These are phyloP conservation scores for Galaxea fascicularis DNA, from an alignment of 92 coral and sea anemone species.

Conservation along the genomic window DNA sequence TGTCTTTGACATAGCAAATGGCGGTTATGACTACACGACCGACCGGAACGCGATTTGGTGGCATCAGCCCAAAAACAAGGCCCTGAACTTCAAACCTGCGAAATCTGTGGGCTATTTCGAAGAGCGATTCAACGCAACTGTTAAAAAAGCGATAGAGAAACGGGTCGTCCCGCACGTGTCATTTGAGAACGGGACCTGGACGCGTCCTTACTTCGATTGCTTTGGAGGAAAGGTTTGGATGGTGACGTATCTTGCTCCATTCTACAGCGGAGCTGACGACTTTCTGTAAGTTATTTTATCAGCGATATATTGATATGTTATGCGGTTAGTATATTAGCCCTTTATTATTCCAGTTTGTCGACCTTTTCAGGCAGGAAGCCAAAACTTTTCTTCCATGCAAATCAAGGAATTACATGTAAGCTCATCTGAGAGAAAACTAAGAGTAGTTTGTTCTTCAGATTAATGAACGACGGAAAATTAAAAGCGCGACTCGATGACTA, in stretches of 20 bases:
- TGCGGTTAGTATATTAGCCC: too few relatives aligned
- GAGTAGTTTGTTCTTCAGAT: too few relatives aligned
- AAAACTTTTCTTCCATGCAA: too few relatives aligned
- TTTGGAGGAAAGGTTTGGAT: constrained; percentile 90
- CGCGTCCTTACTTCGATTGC: constrained; percentile 91
- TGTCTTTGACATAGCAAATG: constrained; percentile 73
- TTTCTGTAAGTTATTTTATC: constrained; percentile 80
- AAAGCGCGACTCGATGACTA: too few relatives aligned
- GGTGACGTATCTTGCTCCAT: constrained; percentile 91
- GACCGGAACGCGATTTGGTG: constrained; percentile 81
- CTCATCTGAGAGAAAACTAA: too few relatives aligned
- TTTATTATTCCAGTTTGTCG: too few relatives aligned
- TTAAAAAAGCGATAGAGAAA: constrained; percentile 18
- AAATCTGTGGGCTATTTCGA: constrained; percentile 49
- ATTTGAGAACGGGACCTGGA: constrained; percentile 80
- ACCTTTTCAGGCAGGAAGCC: too few relatives aligned
- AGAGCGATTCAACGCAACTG: constrained; percentile 49
- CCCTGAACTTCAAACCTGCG: constrained; percentile 38
- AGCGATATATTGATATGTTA: too few relatives aligned
- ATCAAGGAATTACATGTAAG: too few relatives aligned
- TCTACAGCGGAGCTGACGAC: constrained; percentile 65
- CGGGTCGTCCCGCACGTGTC: constrained; percentile 63
- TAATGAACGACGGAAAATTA: too few relatives aligned
- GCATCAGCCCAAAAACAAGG: constrained; percentile 56
- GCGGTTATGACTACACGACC: constrained; percentile 64